A percentile compares a stretch with the other conserved stretches of the same genome.
These are phyloP conservation scores for Choristoneura fumiferana DNA, from an alignment of 1,140 invertebrate species.

Conservation along the genomic window DNA sequence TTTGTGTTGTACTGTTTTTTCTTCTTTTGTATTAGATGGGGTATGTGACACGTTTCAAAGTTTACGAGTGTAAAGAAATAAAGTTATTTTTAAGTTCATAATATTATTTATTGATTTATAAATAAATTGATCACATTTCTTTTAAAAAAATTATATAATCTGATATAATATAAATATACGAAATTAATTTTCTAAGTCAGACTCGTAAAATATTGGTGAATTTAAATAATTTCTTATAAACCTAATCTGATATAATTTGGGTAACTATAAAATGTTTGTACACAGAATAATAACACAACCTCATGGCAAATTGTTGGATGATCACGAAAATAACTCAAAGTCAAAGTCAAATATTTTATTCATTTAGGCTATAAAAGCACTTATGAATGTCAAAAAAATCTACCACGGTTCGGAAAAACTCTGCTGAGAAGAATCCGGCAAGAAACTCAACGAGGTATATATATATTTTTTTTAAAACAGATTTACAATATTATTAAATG, in stretches of 20 bases:
- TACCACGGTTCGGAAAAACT: too few species aligned
- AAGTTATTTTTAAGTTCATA: too few species aligned
- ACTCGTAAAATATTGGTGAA: constrained; percentile 67
- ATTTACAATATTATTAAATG: too few species aligned
- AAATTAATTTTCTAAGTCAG: constrained; percentile 61
- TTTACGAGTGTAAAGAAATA: too few species aligned
- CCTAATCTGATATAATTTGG: constrained; percentile 60
- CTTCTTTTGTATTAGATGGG: too few species aligned
- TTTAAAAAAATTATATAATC: constrained; percentile 40
- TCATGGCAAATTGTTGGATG: constrained; percentile 55
- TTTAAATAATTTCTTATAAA: constrained; percentile 61
- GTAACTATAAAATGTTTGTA: constrained; percentile 72
- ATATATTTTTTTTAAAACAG: too few species aligned
- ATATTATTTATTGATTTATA: constrained; percentile 59
- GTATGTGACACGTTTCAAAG: too few species aligned
- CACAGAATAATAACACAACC: constrained; percentile 69
- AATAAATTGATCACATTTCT: constrained; percentile 71
- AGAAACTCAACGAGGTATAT: too few species aligned
- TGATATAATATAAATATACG: constrained; percentile 48
- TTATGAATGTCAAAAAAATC: too few species aligned
- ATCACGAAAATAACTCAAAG: constrained; percentile 43
- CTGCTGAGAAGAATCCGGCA: too few species aligned
- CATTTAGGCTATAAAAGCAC: too few species aligned
- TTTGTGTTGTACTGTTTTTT: not conserved
- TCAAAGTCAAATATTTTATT: too few species aligned